Evolutionary conservation across 2,113 vertebrate genomes (phyloP).

Genomic region (Ceyx margarethae): DNA sequence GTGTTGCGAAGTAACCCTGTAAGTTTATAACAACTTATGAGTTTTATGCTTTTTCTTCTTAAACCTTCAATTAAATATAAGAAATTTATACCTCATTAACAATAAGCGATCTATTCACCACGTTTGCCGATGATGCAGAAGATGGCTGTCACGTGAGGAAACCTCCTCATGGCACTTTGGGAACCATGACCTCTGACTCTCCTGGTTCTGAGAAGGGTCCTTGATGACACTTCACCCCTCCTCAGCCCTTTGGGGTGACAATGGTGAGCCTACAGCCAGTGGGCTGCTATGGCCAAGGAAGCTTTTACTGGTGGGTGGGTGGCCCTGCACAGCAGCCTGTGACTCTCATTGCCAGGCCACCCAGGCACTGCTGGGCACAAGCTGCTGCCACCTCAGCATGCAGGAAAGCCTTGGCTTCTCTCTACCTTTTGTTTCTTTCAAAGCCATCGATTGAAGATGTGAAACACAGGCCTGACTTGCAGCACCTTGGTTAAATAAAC

Average conservation of each 20-base stretch:
- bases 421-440: neutral
- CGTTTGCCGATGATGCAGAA: fast-evolving
- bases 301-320: fast-evolving
- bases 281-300: neutral
- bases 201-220: fast-evolving
- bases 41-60: neutral
- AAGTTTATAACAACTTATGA: neutral
- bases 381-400: neutral
- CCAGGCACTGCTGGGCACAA: fast-evolving
- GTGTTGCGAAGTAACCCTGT: neutral
- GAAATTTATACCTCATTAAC: neutral
- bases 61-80: neutral
- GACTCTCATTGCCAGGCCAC: fast-evolving
- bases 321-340: fast-evolving
- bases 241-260: neutral
- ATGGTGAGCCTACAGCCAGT: fast-evolving
- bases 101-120: neutral
- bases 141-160: fast-evolving
- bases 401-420: fast-evolving
- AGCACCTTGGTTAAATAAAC: fast-evolving
- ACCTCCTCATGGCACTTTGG: fast-evolving
- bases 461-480: neutral
- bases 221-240: neutral
- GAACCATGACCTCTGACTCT: fast-evolving
- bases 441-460: fast-evolving